Conservation (phyloP, 2,113 vertebrate genomes). For the Cromileptes altivelis region DNA sequence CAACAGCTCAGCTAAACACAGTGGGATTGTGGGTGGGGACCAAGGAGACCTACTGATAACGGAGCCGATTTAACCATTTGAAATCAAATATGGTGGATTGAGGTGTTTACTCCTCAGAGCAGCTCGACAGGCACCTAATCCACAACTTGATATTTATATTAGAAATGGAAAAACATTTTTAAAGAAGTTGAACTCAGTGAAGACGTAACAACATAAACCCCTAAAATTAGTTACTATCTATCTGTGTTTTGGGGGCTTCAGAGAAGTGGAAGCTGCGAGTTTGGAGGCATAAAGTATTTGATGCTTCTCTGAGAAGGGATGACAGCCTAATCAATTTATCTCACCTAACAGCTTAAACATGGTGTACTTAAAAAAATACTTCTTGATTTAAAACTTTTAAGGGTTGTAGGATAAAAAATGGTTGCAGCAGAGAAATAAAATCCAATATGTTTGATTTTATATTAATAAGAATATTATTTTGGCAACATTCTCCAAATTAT, state of each 20-base stretch:
- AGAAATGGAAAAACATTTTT: neutral
- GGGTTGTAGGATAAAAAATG: neutral
- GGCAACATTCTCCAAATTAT: slow-evolving; percentile 61
- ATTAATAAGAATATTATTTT: slow-evolving; percentile 44
- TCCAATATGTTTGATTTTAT: slow-evolving; percentile 6
- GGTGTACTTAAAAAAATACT: neutral
- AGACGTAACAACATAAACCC: neutral
- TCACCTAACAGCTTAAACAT: neutral
- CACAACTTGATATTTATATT: neutral
- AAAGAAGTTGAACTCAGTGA: neutral
- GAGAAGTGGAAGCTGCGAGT: neutral
- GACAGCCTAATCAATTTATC: neutral
- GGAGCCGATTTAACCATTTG: slow-evolving; percentile 3
- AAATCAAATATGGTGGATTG: slow-evolving; percentile 10
- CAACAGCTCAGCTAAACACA: slow-evolving; percentile 1
- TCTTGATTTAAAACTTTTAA: neutral
- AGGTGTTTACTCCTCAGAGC: neutral
- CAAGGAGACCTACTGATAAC: neutral
- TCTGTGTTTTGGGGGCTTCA: slow-evolving; percentile 18
- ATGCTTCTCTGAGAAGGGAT: slow-evolving; percentile 2
- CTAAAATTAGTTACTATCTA: neutral
- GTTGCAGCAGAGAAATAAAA: slow-evolving; percentile 22
- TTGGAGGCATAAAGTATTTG: slow-evolving; percentile 14
- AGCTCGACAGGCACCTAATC: neutral
- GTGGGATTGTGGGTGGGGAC: slow-evolving; percentile 20